A percentile compares a stretch with the other conserved stretches of the same genome.
Evolutionary conservation across 2,113 vertebrate species (phyloP).

Genomic region (human): DNA sequence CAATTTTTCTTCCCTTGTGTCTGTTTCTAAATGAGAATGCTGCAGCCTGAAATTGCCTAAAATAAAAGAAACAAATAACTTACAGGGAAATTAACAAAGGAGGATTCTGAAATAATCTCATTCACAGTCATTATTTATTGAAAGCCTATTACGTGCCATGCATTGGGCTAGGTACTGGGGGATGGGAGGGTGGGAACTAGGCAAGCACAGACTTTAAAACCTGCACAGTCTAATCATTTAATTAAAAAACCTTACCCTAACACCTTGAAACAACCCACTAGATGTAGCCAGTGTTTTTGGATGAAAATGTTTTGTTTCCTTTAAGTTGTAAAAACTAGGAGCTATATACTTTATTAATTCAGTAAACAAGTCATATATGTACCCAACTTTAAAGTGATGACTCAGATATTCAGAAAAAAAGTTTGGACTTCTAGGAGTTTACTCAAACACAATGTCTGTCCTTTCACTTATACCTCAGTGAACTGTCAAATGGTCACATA

Average conservation of each 20-base stretch:
- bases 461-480: not conserved
- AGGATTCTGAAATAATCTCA: not conserved
- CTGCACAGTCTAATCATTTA: not conserved
- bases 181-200: not conserved
- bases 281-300: not conserved
- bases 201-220: not conserved
- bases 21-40: not conserved
- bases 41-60: not conserved
- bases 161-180: not conserved
- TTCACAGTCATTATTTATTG: not conserved
- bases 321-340: not conserved
- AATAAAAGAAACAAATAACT: not conserved
- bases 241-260: not conserved
- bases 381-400: not conserved
- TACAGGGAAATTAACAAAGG: not conserved
- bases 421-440: not conserved
- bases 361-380: not conserved
- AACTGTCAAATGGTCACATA: not conserved
- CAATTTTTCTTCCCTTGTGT: not conserved
- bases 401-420: not conserved
- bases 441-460: not conserved
- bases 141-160: not conserved
- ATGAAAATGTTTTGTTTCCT: not conserved
- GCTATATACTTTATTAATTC: not conserved
- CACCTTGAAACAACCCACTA: not conserved